Evolutionary conservation across 2,113 vertebrate species (phyloP), one percentile per base, ranked within the genome.

Genomic region (Rhinoptilus africanus): DNA sequence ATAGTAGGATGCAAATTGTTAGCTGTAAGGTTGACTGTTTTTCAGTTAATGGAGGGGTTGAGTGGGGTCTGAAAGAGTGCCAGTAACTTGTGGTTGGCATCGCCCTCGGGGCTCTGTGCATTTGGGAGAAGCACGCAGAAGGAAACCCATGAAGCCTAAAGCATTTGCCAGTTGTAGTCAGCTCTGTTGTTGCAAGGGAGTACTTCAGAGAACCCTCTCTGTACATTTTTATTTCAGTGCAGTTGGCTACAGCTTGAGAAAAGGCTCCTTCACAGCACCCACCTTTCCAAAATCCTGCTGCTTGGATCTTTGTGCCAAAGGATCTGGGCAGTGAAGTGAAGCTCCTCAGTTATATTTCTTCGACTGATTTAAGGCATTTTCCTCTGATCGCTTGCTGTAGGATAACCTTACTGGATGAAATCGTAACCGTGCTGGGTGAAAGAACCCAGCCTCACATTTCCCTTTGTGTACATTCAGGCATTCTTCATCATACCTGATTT

Each of bases 1-100:
- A 92, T 56, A 83, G 96, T 20, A 97, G 94, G 92, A 98, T 97
- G 91, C 73, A 94, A 79, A 87, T 73, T 91, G 85, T 94, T 95
- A 85, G 57, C 67, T 95, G 34, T 71, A 60, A 74, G n/a, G 48
- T 85, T 69, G 75, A 82, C 74, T 96, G 48, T 67, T 96, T 95
- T 95, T 84, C 81, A 56, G 83, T 92, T 96, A 92, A 96, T 94
- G 92, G 67, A 92, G n/a, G 95, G 79, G 54, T 83, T 97, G 96
- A 96, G 95, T 75, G 85, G 82, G 35, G 37, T 66, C 77, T 92
- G 84, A 92, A 92, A 73, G 32, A 20, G 9, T 89, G 81, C 84
- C 96, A 83, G 37, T 63, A 53, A 53, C 45, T 82, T 18, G 5
- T 62, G 80, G 53, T 30, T 95, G 94, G 92, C 91, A 93, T 92